Evolutionary conservation across 2,888 invertebrate genomes (phyloP).

Genomic region (Fragum sueziense): DNA sequence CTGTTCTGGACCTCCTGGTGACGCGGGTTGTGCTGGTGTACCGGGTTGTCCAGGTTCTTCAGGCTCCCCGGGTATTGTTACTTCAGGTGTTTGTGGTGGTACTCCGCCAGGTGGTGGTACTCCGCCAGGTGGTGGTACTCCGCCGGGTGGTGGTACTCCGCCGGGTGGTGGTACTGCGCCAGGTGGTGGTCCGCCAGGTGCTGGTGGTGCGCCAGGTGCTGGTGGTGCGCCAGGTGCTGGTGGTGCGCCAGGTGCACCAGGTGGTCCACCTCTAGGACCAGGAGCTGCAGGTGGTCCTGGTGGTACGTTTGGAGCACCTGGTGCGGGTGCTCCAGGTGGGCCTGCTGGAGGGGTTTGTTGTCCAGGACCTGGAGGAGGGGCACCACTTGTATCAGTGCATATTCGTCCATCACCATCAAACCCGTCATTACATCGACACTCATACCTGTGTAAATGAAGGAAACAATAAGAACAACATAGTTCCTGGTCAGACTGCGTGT

Average conservation of each 20-base stretch:
- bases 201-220: not conserved
- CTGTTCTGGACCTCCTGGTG: constrained; percentile 1
- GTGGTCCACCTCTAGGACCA: not conserved
- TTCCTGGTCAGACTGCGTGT: too few species aligned
- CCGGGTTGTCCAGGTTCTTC: not conserved
- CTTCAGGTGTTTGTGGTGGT: not conserved
- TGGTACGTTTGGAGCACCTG: not conserved
- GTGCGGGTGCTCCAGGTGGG: not conserved
- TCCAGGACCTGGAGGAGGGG: not conserved
- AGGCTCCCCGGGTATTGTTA: not conserved
- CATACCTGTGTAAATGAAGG: not conserved
- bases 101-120: not conserved
- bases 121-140: not conserved
- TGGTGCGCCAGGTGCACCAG: not conserved
- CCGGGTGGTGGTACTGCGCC: not conserved
- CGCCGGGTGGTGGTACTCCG: not conserved
- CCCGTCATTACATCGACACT: not conserved
- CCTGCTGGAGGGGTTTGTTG: not conserved
- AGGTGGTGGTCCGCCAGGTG: not conserved
- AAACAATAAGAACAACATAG: not conserved
- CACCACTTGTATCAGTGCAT: not conserved
- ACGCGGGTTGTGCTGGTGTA: not conserved
- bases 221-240: not conserved
- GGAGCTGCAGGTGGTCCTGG: constrained; percentile 9
- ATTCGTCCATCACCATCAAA: not conserved